Conservation (phyloP, 2,888 invertebrate species). For the Steinernema carpocapsae region DNA sequence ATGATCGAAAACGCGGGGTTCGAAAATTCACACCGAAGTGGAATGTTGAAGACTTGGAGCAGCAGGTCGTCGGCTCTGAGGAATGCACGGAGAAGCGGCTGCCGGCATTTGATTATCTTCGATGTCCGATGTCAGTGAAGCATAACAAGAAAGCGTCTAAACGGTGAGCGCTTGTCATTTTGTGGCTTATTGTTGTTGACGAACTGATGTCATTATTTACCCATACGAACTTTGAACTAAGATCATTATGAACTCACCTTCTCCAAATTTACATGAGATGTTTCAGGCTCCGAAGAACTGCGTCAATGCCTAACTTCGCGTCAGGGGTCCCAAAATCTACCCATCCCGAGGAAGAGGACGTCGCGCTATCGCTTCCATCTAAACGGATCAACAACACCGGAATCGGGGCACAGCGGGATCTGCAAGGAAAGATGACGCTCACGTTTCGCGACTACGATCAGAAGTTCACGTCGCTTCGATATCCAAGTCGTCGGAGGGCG, state of each 20-base stretch:
- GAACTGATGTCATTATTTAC: too few relatives aligned
- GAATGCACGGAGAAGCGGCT: not conserved
- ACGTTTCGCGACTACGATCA: conserved; percentile 42
- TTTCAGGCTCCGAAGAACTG: conserved; percentile 4
- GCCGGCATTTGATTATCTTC: not conserved
- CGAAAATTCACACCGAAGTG: conserved; percentile 40
- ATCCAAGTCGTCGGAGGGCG: conserved; percentile 10
- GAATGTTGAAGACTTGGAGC: conserved; percentile 40
- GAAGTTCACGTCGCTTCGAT: conserved; percentile 34
- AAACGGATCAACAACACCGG: conserved; percentile 38
- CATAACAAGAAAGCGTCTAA: not conserved
- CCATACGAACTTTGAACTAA: too few relatives aligned
- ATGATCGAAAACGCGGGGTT: conserved; percentile 44
- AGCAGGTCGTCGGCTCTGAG: not conserved
- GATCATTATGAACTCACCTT: too few relatives aligned
- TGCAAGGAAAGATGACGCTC: conserved; percentile 38
- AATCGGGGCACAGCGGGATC: conserved; percentile 43
- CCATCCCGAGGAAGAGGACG: not conserved
- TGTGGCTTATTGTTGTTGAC: conserved; percentile 16
- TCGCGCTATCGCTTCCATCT: conserved; percentile 27
- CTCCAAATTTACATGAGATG: too few relatives aligned
- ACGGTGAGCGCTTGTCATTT: conserved; percentile 1
- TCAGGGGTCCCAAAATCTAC: not conserved
- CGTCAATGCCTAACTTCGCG: not conserved
- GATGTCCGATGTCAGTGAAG: conserved; percentile 28